phyloP scores from a whole-genome alignment of 1,140 invertebrate genomes.

The Zaprionus gabonicus region DNA sequence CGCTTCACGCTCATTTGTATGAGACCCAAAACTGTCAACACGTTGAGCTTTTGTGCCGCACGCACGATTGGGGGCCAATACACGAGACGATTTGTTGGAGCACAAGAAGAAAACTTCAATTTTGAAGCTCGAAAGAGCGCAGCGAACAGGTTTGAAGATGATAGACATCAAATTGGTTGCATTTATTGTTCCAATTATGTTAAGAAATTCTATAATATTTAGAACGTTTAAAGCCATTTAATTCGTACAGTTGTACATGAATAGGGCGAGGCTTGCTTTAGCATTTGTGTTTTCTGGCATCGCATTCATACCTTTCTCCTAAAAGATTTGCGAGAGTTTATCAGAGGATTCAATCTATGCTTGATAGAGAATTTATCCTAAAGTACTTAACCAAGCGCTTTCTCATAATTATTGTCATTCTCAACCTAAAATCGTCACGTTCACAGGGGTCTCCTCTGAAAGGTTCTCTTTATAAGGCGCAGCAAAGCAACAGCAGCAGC shows the following conservation, averaged over 20 bases:
- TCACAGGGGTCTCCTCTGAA: not conserved
- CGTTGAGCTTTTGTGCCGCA: constrained; percentile 15
- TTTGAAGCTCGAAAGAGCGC: not conserved
- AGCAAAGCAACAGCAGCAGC: constrained; percentile 1
- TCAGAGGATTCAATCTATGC: too few species aligned
- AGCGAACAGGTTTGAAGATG: too few species aligned
- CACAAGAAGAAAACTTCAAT: not conserved
- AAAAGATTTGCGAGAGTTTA: too few species aligned
- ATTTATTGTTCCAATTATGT: too few species aligned
- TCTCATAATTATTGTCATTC: not conserved
- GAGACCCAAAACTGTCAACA: constrained; percentile 35
- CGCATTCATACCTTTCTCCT: too few species aligned
- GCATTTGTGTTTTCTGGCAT: too few species aligned
- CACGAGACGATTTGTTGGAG: not conserved
- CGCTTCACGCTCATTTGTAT: constrained; percentile 32
- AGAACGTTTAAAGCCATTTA: too few species aligned
- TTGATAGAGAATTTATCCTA: too few species aligned
- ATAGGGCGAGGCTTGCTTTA: too few species aligned
- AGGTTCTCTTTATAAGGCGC: constrained; percentile 11
- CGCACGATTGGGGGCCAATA: not conserved
- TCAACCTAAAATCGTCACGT: constrained; percentile 10
- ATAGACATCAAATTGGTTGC: too few species aligned
- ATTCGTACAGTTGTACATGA: too few species aligned
- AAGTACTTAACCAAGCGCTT: not conserved
- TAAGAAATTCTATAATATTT: too few species aligned